Percentiles rank a stretch among this genome's conserved stretches.
phyloP scores from a whole-genome alignment of 2,888 invertebrate species.

The Molanna angustata region DNA sequence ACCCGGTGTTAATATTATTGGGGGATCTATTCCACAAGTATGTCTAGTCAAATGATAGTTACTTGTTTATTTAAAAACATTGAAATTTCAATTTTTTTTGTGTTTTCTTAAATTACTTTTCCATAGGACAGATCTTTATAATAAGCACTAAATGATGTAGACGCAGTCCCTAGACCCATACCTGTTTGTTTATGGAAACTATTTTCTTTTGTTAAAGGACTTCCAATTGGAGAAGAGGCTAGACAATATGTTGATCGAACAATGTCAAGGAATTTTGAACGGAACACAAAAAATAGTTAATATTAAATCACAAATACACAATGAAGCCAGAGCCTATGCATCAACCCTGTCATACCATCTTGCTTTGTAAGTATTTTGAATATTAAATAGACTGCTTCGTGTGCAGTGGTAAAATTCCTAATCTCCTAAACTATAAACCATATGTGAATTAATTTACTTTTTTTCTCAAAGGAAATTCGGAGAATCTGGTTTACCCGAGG shows the following conservation, averaged over 20 bases:
- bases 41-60: too few species aligned
- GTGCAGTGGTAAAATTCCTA: background rate
- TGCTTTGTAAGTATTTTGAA: conserved; percentile 68
- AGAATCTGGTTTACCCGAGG: conserved; percentile 81
- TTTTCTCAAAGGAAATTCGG: conserved; percentile 68
- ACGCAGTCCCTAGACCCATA: too few species aligned
- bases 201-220: conserved; percentile 56
- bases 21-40: conserved; percentile 79
- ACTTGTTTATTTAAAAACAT: too few species aligned
- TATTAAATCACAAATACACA: conserved; percentile 78
- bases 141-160: too few species aligned
- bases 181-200: too few species aligned
- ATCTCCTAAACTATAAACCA: background rate
- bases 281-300: conserved; percentile 66
- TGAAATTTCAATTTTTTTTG: too few species aligned
- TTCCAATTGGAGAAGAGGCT: conserved; percentile 82
- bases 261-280: conserved; percentile 69
- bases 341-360: conserved; percentile 93
- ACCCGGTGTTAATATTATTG: conserved; percentile 86
- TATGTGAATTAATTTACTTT: background rate
- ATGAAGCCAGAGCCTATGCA: conserved; percentile 90
- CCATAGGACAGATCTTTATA: too few species aligned
- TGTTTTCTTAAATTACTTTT: too few species aligned
- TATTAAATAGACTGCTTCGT: background rate
- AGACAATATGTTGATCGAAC: conserved; percentile 74